Evolutionary conservation across 2,113 vertebrate genomes (phyloP).

Genomic region (Odocoileus hemionus): DNA sequence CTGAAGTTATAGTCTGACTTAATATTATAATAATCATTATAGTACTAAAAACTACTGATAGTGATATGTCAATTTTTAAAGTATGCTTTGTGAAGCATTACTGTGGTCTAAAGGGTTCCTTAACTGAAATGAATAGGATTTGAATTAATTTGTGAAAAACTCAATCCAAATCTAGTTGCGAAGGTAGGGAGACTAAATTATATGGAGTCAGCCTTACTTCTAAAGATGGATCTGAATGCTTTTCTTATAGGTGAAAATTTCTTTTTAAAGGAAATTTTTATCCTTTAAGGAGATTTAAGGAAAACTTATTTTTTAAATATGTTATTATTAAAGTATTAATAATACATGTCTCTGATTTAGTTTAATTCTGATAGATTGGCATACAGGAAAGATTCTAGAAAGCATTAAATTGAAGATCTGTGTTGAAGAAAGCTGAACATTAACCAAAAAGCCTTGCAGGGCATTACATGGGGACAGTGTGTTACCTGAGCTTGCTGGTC

Average conservation of each 20-base stretch:
- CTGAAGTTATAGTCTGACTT: not conserved
- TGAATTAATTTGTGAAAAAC: not conserved
- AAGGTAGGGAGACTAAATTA: not conserved
- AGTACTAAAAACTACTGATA: not conserved
- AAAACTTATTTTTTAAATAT: not conserved
- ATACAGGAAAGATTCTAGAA: not conserved
- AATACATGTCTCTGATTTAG: not conserved
- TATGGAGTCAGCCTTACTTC: not conserved
- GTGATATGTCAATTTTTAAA: not conserved
- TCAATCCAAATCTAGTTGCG: not conserved
- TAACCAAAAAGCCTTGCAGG: not conserved
- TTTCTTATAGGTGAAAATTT: not conserved
- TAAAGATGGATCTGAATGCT: not conserved
- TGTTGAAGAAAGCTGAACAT: not conserved
- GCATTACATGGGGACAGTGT: not conserved
- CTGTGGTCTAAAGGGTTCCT: not conserved
- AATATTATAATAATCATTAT: not conserved
- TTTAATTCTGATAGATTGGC: not conserved
- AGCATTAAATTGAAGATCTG: not conserved
- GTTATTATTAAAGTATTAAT: not conserved
- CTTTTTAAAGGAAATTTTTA: conserved; percentile 1
- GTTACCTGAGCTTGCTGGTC: not conserved
- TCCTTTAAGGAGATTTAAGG: not conserved
- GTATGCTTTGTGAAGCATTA: not conserved
- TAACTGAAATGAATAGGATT: not conserved